Conservation (phyloP, 2,797 vertebrate species). For the Threskiornis aethiopicus region DNA sequence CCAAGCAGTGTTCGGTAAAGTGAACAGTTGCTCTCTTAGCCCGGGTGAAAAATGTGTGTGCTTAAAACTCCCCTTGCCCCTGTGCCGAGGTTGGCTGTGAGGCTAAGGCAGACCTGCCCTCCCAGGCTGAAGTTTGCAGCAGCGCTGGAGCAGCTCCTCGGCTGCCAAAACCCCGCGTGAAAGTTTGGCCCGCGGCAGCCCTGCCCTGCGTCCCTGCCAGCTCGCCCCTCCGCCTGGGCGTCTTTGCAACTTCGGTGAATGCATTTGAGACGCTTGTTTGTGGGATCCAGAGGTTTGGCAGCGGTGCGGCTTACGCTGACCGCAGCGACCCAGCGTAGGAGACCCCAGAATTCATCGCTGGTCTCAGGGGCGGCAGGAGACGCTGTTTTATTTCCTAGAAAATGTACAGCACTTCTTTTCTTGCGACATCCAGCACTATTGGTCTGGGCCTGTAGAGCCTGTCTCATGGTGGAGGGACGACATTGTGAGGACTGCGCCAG, state of each 20-base stretch:
- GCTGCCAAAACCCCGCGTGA: accelerated
- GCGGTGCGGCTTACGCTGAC: background rate
- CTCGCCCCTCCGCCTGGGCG: accelerated
- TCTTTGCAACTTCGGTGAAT: accelerated
- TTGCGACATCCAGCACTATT: background rate
- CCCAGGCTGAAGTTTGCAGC: background rate
- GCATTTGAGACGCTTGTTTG: too few species aligned
- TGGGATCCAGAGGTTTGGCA: background rate
- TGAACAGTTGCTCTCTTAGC: background rate
- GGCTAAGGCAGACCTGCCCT: accelerated
- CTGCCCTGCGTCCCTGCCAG: background rate
- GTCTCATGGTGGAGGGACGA: accelerated
- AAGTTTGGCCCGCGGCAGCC: accelerated
- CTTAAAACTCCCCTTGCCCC: accelerated
- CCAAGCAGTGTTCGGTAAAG: accelerated
- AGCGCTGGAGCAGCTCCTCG: background rate
- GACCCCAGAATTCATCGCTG: too few species aligned
- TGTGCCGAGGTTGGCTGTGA: accelerated
- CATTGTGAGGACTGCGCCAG: background rate
- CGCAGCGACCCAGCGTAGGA: background rate
- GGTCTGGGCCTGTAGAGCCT: background rate
- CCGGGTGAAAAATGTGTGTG: accelerated
- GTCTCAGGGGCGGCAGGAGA: background rate
- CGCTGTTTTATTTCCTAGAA: accelerated
- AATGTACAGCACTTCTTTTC: accelerated